Evolutionary conservation across 1,140 invertebrate genomes (phyloP).

Genomic region (Drosophila nikananu): DNA sequence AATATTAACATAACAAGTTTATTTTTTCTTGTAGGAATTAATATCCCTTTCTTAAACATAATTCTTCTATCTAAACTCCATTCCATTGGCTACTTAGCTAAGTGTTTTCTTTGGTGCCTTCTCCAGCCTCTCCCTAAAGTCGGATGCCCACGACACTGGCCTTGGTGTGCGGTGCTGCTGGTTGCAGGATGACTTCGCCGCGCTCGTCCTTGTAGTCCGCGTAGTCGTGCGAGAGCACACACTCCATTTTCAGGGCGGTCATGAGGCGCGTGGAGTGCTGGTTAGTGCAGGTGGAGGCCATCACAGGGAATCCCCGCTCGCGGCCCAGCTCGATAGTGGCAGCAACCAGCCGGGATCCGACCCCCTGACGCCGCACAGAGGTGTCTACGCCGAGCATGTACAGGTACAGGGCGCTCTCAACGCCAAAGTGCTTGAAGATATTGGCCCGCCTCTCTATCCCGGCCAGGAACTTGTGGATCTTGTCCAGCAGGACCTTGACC

Average conservation of each 20-base stretch:
- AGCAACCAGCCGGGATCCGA: constrained; percentile 51
- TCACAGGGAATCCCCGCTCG: constrained; percentile 30
- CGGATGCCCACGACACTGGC: constrained; percentile 56
- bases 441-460: constrained; percentile 46
- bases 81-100: constrained; percentile 2
- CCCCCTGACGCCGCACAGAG: constrained; percentile 43
- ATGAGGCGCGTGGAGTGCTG: constrained; percentile 45
- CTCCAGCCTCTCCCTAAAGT: constrained; percentile 51
- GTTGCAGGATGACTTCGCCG: constrained; percentile 43
- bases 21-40: background rate
- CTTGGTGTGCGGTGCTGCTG: constrained; percentile 49
- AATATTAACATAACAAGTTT: too few relatives aligned
- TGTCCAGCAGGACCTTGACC: constrained; percentile 31
- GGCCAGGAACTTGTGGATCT: constrained; percentile 57
- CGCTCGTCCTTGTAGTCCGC: constrained; percentile 59
- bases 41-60: background rate
- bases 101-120: constrained; percentile 11
- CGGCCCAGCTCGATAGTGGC: constrained; percentile 52
- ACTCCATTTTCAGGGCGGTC: constrained; percentile 43
- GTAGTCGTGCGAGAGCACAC: constrained; percentile 41
- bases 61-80: background rate
- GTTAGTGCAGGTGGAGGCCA: constrained; percentile 60
- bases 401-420: constrained; percentile 51
- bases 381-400: constrained; percentile 55
- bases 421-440: constrained; percentile 47